Conservation (phyloP, 2,797 vertebrate genomes). For the Phataginus tetradactyla region DNA sequence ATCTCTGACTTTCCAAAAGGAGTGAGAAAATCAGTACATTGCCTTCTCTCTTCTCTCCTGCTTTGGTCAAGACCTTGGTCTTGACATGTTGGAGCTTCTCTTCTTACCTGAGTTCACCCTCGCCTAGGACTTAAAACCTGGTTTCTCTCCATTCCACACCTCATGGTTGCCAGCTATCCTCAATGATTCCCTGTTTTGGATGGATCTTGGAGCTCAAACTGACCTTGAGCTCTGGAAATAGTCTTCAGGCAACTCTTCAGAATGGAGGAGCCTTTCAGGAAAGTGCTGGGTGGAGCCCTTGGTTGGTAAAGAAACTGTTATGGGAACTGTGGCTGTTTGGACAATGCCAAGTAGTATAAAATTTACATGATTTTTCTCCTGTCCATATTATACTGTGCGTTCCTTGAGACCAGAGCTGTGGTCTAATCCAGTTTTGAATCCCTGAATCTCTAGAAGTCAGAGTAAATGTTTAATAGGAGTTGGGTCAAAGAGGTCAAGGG, state of each 20-base stretch:
- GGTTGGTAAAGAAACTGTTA: background rate
- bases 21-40: background rate
- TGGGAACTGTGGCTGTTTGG: background rate
- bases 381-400: background rate
- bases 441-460: background rate
- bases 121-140: background rate
- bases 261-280: background rate
- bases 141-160: background rate
- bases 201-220: background rate
- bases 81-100: background rate
- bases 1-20: background rate
- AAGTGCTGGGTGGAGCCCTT: background rate
- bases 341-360: background rate
- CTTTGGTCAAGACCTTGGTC: background rate
- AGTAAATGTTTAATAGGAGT: background rate
- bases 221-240: background rate
- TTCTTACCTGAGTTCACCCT: background rate
- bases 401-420: background rate
- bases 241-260: background rate
- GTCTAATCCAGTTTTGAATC: slow-evolving; percentile 11
- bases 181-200: background rate
- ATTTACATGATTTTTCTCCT: background rate
- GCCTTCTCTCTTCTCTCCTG: background rate
- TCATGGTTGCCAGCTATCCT: background rate
- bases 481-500: background rate